Conservation (phyloP, 2,888 invertebrate species). For the Spodoptera exigua region DNA sequence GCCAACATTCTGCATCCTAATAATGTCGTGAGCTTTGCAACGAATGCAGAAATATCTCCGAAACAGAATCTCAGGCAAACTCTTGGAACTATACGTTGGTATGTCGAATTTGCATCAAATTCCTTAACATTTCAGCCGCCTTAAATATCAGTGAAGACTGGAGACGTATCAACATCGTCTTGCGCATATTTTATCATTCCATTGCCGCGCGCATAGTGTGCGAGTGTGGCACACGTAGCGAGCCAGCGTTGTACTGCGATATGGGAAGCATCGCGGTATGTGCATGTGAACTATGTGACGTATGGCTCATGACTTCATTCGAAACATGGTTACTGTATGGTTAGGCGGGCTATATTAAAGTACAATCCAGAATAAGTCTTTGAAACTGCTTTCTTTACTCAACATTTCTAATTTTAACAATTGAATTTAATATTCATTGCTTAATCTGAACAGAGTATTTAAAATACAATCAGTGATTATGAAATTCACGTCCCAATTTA, state of each 20-base stretch:
- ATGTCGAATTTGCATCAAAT: conserved; percentile 18
- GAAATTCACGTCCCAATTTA: conserved; percentile 7
- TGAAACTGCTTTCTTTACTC: too few relatives aligned
- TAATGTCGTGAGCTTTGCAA: background rate
- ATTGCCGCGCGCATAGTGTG: conserved; percentile 28
- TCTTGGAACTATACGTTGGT: conserved; percentile 18
- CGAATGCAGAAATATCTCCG: conserved; percentile 12
- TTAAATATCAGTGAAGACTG: conserved; percentile 38
- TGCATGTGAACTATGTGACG: conserved; percentile 18
- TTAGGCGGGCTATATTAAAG: too few relatives aligned
- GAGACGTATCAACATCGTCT: conserved; percentile 23
- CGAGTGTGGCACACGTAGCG: conserved; percentile 25
- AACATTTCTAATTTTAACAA: too few relatives aligned
- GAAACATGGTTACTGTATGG: too few relatives aligned
- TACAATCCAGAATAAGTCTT: too few relatives aligned
- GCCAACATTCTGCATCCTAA: background rate
- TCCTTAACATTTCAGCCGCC: conserved; percentile 30
- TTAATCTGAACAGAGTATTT: too few relatives aligned
- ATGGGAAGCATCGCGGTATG: conserved; percentile 10
- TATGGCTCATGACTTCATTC: conserved; percentile 4
- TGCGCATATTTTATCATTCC: conserved; percentile 48
- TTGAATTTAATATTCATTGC: too few relatives aligned
- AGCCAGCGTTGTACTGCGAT: conserved; percentile 28
- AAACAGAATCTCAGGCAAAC: conserved; percentile 1
- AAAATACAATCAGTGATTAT: background rate